Evolutionary conservation across 1,140 invertebrate genomes (phyloP).

Genomic region (Trichonephila clavipes): DNA sequence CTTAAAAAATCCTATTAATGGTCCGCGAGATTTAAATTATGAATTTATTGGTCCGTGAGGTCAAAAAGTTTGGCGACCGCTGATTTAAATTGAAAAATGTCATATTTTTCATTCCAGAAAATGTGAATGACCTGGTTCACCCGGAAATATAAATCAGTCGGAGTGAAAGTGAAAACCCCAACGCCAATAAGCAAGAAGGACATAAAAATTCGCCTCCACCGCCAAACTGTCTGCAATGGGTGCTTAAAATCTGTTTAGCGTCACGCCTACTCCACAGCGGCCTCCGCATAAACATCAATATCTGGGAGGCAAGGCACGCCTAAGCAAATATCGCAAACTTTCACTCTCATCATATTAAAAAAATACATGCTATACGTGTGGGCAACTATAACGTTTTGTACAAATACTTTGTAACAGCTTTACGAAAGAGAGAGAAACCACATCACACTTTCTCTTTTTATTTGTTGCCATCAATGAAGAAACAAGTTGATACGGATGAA

Average conservation of each 20-base stretch:
- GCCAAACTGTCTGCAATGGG: neutral
- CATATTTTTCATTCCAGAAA: too few relatives aligned
- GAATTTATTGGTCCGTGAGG: too few relatives aligned
- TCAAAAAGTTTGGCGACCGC: too few relatives aligned
- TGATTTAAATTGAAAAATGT: too few relatives aligned
- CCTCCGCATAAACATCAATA: neutral
- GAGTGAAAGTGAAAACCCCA: neutral
- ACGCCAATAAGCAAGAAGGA: neutral
- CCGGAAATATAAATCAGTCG: too few relatives aligned
- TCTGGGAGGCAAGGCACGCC: neutral
- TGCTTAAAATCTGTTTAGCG: neutral
- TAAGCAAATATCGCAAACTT: neutral
- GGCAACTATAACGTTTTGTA: neutral
- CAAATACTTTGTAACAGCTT: neutral
- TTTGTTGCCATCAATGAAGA: neutral
- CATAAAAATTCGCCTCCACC: neutral
- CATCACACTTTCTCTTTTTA: neutral
- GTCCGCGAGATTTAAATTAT: too few relatives aligned
- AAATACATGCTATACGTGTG: neutral
- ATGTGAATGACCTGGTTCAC: too few relatives aligned
- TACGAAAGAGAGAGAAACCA: neutral
- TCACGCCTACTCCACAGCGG: too few relatives aligned
- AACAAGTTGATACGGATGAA: neutral
- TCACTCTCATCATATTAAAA: neutral
- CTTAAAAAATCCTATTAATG: too few relatives aligned